Evolutionary conservation across 1,140 invertebrate genomes (phyloP).

Genomic region (Macrotrachela quadricornifera): DNA sequence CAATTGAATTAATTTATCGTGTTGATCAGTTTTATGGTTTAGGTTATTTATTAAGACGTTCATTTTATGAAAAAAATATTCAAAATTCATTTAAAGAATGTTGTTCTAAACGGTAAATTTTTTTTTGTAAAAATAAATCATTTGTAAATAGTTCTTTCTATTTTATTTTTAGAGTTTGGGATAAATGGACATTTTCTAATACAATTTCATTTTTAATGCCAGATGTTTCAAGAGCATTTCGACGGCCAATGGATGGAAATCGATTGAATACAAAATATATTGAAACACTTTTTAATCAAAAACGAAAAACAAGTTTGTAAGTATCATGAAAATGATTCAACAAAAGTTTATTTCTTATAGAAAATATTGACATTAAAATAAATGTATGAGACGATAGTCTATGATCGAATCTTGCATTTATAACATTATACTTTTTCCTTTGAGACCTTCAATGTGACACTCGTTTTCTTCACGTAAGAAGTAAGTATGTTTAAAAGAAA

Average conservation of each 20-base stretch:
- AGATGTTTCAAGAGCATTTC: constrained; percentile 19
- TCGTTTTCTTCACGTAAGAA: too few species aligned
- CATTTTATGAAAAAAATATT: constrained; percentile 13
- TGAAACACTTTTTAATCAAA: constrained; percentile 12
- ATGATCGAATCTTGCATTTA: too few species aligned
- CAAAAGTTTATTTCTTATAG: too few species aligned
- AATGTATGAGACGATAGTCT: too few species aligned
- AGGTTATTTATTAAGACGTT: constrained; percentile 18
- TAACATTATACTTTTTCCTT: too few species aligned
- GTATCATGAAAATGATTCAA: constrained; percentile 6
- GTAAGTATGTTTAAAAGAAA: too few species aligned
- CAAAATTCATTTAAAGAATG: constrained; percentile 12
- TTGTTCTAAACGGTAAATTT: constrained; percentile 12
- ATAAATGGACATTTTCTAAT: constrained; percentile 14
- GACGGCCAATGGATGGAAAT: constrained; percentile 14
- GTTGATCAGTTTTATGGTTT: constrained; percentile 22
- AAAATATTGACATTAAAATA: too few species aligned
- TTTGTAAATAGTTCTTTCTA: too few species aligned
- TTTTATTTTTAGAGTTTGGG: constrained; percentile 13
- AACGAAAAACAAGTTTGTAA: constrained; percentile 19
- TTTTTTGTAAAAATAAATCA: too few species aligned
- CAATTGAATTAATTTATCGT: constrained; percentile 16
- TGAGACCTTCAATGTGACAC: too few species aligned
- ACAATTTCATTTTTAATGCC: constrained; percentile 16
- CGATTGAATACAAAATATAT: constrained; percentile 9